Evolutionary conservation across 1,140 invertebrate genomes (phyloP).

Genomic region (Ostrea edulis): DNA sequence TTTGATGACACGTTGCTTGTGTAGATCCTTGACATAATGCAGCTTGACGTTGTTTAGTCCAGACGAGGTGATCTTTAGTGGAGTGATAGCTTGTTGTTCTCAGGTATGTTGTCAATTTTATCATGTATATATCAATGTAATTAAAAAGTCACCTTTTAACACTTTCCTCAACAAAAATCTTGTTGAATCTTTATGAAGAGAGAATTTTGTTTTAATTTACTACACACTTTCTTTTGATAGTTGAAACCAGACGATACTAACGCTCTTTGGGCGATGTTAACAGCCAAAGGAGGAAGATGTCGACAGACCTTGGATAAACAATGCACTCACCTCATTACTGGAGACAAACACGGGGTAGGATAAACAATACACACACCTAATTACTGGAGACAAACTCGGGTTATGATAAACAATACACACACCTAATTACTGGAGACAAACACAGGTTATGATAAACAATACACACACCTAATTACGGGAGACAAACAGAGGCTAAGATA

Average conservation of each 20-base stretch:
- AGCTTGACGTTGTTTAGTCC: constrained; percentile 83
- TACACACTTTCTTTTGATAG: constrained; percentile 55
- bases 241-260: constrained; percentile 85
- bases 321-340: constrained; percentile 90
- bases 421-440: too few relatives aligned
- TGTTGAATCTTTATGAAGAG: too few relatives aligned
- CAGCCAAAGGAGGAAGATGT: constrained; percentile 88
- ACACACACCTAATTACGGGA: too few relatives aligned
- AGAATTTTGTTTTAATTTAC: too few relatives aligned
- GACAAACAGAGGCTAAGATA: too few relatives aligned
- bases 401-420: too few relatives aligned
- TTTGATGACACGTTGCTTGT: background rate
- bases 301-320: constrained; percentile 85
- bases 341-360: constrained; percentile 84
- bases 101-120: constrained; percentile 78
- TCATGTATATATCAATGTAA: too few relatives aligned
- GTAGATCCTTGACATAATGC: constrained; percentile 64
- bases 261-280: constrained; percentile 88
- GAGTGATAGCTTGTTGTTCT: constrained; percentile 86
- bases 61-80: constrained; percentile 86
- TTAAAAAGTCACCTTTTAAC: too few relatives aligned
- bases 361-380: too few relatives aligned
- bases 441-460: too few relatives aligned
- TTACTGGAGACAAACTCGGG: too few relatives aligned
- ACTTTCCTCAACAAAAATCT: too few relatives aligned